Evolutionary conservation across 2,888 invertebrate species (phyloP), one percentile per base, ranked within the genome.

Genomic region (Drosophila pseudotalamancana): DNA sequence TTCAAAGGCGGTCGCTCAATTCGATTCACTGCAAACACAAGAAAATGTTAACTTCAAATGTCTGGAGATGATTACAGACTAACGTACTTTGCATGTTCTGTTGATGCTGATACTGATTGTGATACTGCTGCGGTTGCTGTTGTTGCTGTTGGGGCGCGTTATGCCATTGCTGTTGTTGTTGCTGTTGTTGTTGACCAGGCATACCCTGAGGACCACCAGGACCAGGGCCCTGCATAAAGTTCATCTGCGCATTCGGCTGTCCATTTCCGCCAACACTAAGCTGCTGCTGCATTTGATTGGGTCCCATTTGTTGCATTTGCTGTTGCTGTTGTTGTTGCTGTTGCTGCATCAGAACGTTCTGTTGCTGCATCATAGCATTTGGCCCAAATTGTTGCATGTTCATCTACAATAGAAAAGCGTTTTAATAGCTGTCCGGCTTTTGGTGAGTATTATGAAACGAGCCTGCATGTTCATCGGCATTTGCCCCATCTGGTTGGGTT

Each of bases 1-100:
- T 95, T 95, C 77, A 95, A 66, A 19, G 89, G 89, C 0, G 90
- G 92, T n/a, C 92, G 88, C 73, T 92, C 92, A 53, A 91, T 92
- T 2, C 92, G 91, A 67, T 91, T 92, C 74, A 91, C 91, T 91
- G 25, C 14, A 75, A 73, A 21, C 37, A 21, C 3, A 35, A 14
- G 18, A 42, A 3, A 29, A 14, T 1, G 1, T 54, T 12, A 27
- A 25, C 8, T 1, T 1, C 6, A 6, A 1, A 16, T 3, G 9
- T 21, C 14, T 23, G 6, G 8, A n/a, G 8, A 3, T 6, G 6
- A 16, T n/a, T 19, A 2, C 6, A 2, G 11, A 4, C 1, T n/a
- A 1, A 65, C 77, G 80, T 73, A 90, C 90, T 85, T 74, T 87
- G 90, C 87, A 91, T 89, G 49, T 89, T 90, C 67, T 90, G 91